Conservation (phyloP, 1,140 invertebrate genomes). For the Leptopilina clavipes region DNA sequence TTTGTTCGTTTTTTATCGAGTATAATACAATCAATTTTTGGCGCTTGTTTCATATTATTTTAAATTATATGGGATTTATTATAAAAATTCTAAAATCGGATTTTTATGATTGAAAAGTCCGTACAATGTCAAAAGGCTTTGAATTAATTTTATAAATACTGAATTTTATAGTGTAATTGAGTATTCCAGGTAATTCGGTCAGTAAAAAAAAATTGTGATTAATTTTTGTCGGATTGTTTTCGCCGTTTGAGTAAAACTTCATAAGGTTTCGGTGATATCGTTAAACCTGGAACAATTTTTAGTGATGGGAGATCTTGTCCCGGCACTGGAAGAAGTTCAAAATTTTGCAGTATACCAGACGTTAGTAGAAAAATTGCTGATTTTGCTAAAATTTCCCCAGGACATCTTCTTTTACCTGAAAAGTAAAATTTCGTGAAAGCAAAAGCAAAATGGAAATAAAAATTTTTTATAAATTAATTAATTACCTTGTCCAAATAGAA, state of each 20-base stretch:
- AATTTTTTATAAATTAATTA: neutral
- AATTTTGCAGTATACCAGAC: conserved; percentile 79
- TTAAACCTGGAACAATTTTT: conserved; percentile 60
- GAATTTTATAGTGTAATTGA: too few species aligned
- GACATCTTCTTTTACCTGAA: conserved; percentile 84
- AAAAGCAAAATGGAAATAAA: neutral
- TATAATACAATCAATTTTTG: too few species aligned
- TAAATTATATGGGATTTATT: too few species aligned
- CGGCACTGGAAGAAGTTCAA: conserved; percentile 63
- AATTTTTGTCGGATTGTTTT: neutral
- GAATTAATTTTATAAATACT: too few species aligned
- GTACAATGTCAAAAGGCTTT: too few species aligned
- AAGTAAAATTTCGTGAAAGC: conserved; percentile 43
- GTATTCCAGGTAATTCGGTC: too few species aligned
- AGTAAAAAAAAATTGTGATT: neutral
- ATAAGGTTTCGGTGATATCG: conserved; percentile 67
- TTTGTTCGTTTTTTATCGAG: neutral
- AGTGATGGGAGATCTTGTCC: conserved; percentile 58
- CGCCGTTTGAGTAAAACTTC: conserved; percentile 57
- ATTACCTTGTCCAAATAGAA: conserved; percentile 82
- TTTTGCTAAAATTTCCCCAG: conserved; percentile 84
- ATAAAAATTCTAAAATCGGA: too few species aligned
- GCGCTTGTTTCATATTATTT: too few species aligned
- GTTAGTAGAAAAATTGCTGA: conserved; percentile 85
- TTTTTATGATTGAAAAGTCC: too few species aligned